A percentile compares a stretch with the other conserved stretches of the same genome.
phyloP scores from a whole-genome alignment of 2,888 invertebrate species.

The Hemistola chrysoprasaria region DNA sequence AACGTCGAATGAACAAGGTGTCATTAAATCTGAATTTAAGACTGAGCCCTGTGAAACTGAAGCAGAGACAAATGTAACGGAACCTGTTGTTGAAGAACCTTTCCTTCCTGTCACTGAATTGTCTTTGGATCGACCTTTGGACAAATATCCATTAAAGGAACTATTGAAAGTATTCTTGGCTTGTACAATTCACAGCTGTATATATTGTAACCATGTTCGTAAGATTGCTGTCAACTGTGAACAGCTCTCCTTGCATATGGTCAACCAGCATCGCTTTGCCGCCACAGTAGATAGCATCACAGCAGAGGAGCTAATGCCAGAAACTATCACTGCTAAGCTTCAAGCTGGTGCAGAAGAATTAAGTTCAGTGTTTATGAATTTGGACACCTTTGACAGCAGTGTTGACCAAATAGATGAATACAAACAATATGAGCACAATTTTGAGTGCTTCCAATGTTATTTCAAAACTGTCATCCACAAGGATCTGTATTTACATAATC shows the following conservation, averaged over 20 bases:
- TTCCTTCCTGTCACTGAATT: slow-evolving; percentile 87
- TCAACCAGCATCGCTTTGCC: slow-evolving; percentile 90
- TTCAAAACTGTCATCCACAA: slow-evolving; percentile 90
- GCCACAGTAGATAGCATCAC: slow-evolving; percentile 90
- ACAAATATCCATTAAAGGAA: slow-evolving; percentile 87
- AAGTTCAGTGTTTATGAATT: slow-evolving; percentile 86
- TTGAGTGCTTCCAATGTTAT: slow-evolving; percentile 94
- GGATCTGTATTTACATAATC: slow-evolving; percentile 92
- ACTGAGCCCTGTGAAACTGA: slow-evolving; percentile 54
- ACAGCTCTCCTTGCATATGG: slow-evolving; percentile 90
- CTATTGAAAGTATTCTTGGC: slow-evolving; percentile 88
- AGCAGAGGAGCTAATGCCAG: slow-evolving; percentile 87
- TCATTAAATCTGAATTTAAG: slow-evolving; percentile 54
- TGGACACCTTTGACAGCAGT: slow-evolving; percentile 85
- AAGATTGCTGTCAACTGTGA: slow-evolving; percentile 93
- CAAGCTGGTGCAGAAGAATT: slow-evolving; percentile 83
- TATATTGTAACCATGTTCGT: slow-evolving; percentile 93
- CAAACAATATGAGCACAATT: slow-evolving; percentile 85
- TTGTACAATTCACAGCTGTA: slow-evolving; percentile 86
- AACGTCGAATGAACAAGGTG: slow-evolving; percentile 26
- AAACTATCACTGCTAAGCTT: slow-evolving; percentile 86
- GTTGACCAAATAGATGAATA: slow-evolving; percentile 75
- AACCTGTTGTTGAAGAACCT: slow-evolving; percentile 60
- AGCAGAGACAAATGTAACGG: slow-evolving; percentile 41
- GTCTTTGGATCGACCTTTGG: slow-evolving; percentile 87